Evolutionary conservation across 2,113 vertebrate species (phyloP).

Genomic region (Nettapus auritus): DNA sequence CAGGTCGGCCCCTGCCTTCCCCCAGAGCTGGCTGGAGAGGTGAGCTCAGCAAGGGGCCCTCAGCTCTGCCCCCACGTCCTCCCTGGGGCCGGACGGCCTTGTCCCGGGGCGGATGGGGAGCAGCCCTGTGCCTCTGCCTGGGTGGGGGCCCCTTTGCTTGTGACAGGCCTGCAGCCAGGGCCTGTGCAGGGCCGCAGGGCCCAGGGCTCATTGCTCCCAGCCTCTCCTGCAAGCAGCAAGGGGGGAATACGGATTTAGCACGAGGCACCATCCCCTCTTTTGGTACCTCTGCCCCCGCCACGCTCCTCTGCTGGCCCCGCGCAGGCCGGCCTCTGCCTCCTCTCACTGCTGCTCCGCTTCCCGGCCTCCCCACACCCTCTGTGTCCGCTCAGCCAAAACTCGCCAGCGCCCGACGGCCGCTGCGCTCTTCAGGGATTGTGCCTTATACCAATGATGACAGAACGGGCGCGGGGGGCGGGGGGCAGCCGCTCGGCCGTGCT

Average conservation of each 20-base stretch:
- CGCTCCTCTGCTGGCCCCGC: background rate
- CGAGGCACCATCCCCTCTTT: background rate
- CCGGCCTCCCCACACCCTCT: background rate
- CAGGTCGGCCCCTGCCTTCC: background rate
- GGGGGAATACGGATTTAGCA: fast-evolving
- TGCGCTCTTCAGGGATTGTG: background rate
- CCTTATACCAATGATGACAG: background rate
- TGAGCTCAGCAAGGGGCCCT: background rate
- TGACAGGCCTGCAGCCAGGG: fast-evolving
- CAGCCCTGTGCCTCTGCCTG: background rate
- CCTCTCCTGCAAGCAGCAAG: background rate
- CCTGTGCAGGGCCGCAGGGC: too few relatives aligned
- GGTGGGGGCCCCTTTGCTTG: background rate
- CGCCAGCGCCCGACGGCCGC: background rate
- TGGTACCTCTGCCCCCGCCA: background rate
- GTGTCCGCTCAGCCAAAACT: background rate
- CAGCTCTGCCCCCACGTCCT: background rate
- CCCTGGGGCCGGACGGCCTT: background rate
- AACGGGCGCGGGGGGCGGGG: background rate
- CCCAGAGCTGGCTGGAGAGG: background rate
- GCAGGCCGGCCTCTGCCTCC: background rate
- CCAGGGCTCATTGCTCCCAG: background rate
- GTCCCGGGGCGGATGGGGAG: background rate
- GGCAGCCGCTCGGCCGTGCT: background rate
- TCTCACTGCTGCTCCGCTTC: background rate